phyloP scores from a whole-genome alignment of 2,113 vertebrate species.

The Falcunculus frontatus region DNA sequence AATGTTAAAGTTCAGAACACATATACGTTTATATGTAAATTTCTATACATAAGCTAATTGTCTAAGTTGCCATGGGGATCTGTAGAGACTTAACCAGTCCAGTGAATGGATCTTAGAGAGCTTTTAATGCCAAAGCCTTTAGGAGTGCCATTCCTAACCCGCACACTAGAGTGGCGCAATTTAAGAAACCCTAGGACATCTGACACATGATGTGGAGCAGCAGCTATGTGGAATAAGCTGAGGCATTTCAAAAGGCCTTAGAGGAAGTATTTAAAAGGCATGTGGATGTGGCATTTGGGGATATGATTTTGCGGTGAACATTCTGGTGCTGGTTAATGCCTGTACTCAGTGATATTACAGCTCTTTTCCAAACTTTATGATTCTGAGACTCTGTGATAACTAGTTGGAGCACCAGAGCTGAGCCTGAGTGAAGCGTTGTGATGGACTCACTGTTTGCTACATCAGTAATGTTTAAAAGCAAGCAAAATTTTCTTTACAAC shows the following conservation, averaged over 20 bases:
- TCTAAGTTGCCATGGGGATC: neutral
- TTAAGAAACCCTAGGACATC: neutral
- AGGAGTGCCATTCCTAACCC: neutral
- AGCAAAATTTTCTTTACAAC: neutral
- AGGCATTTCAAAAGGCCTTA: neutral
- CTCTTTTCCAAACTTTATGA: neutral
- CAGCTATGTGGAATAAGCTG: neutral
- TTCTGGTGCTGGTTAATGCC: neutral
- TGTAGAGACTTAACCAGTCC: neutral
- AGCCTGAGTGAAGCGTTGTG: neutral
- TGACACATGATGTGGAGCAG: neutral
- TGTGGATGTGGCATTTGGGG: too few species aligned
- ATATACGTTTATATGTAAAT: neutral
- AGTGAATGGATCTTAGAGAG: neutral
- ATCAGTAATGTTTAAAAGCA: neutral
- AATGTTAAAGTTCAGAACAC: neutral
- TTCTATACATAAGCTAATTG: neutral
- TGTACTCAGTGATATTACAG: neutral
- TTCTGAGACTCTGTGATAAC: neutral
- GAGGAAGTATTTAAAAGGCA: neutral
- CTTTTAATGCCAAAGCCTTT: neutral
- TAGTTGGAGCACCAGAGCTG: neutral
- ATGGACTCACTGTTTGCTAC: neutral
- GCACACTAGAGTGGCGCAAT: neutral
- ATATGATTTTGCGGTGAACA: neutral